Base-by-base conservation (phyloP, 2,113 vertebrate species). In the Dascyllus trimaculatus region DNA sequence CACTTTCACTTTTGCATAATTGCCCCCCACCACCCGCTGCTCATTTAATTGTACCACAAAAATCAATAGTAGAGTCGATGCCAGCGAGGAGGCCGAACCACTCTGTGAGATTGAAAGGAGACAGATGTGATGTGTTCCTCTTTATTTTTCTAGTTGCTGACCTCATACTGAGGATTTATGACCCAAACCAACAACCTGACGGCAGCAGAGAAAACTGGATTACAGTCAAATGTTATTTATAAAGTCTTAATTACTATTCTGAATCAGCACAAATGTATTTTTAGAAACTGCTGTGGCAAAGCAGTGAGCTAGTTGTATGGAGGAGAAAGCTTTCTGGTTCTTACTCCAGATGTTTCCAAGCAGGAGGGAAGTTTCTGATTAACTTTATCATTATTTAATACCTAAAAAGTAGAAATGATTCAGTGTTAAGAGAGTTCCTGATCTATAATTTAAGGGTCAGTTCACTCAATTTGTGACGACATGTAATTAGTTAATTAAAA, bases 101-200 rank as follows among this genome's bases (percentile, higher is more conserved):
- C 89, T 89, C 76, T 72, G 82, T n/a, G 62, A 80, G 76, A 87
- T 81, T 84, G 74, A 65, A 63, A 63, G 52, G 29, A 81, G 60
- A 79, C 71, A 17, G 54, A 76, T 67, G 81, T 21, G 64, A 69
- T 11, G 68, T 21, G 32, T 24, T 69, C 21, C 71, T 82, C 53
- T 60, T 61, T 49, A 45, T 64, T 68, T 59, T 54, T 40, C 24
- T 7, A 0, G 53, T 21, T 53, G 8, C 59, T 61, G 70, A 81
- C 35, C 35, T 66, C 75, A 11, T 4, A 9, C 38, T 0, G 35
- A 19, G 76, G 66, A 83, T 70, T 59, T 76, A 81, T 22, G 62
- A 56, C 40, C 35, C 26, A 70, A 51, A 67, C 22, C 9, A 29
- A 87, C 64, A 24, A 56, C 24, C 26, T 0, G 54, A 75, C 73